Conservation (phyloP, 2,113 vertebrate species). For the Podiceps cristatus region DNA sequence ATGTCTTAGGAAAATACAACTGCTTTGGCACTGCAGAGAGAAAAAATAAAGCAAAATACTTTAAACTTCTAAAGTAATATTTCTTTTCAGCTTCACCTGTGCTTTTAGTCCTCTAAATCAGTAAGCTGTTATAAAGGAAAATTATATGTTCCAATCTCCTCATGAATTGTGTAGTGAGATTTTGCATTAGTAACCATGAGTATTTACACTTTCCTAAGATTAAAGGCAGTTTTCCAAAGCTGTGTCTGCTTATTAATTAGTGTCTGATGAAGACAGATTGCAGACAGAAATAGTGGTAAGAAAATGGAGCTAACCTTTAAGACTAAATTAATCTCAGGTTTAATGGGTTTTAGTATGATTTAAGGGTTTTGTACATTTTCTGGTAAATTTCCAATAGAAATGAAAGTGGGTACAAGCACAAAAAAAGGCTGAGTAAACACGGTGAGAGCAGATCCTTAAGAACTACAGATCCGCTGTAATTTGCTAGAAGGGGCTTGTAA, state of each 20-base stretch:
- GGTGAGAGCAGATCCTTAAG: conserved; percentile 27
- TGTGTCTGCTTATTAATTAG: conserved; percentile 75
- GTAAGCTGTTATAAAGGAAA: conserved; percentile 59
- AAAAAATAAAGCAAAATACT: conserved; percentile 26
- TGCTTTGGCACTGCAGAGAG: background rate
- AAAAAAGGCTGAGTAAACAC: conserved; percentile 53
- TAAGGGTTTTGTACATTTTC: conserved; percentile 54
- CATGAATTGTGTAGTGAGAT: conserved; percentile 73
- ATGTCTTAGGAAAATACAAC: conserved; percentile 48
- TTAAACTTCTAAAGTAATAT: conserved; percentile 55
- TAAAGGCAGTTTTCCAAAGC: conserved; percentile 75
- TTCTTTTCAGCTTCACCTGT: conserved; percentile 68
- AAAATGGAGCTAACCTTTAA: conserved; percentile 75
- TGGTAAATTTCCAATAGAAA: conserved; percentile 70
- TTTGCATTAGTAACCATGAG: conserved; percentile 72
- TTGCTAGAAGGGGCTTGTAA: background rate
- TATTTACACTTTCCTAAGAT: conserved; percentile 75
- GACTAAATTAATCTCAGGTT: conserved; percentile 72
- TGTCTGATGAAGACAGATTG: conserved; percentile 76
- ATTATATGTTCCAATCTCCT: conserved; percentile 62
- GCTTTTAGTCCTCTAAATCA: conserved; percentile 64
- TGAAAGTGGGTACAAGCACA: conserved; percentile 32
- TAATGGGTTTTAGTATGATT: conserved; percentile 69
- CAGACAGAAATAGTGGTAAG: conserved; percentile 72
- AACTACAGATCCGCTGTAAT: background rate